A percentile compares a stretch with the other conserved stretches of the same genome.
Evolutionary conservation across 2,888 invertebrate species (phyloP).

Genomic region (Drosophila niveifrons): DNA sequence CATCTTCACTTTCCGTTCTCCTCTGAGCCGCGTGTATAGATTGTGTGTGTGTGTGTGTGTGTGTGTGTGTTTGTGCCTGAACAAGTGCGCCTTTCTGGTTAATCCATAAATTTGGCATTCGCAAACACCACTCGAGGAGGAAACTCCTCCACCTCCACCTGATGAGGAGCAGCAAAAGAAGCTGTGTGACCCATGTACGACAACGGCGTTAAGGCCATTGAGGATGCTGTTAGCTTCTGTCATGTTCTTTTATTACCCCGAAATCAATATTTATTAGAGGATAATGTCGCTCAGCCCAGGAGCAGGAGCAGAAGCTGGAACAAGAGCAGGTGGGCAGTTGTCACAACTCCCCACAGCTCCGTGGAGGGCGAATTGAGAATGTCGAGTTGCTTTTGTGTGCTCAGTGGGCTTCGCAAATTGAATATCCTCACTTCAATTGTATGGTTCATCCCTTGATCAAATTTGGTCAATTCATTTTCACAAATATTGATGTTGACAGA

Average conservation of each 20-base stretch:
- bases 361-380: conserved; percentile 34
- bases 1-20: not conserved
- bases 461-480: conserved; percentile 66
- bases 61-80: not conserved
- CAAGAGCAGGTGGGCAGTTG: conserved; percentile 37
- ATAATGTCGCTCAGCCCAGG: conserved; percentile 53
- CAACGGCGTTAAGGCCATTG: conserved; percentile 53
- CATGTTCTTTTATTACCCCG: conserved; percentile 67
- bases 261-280: conserved; percentile 76
- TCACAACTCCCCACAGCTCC: conserved; percentile 10
- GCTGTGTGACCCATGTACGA: conserved; percentile 48
- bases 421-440: conserved; percentile 52
- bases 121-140: conserved; percentile 7
- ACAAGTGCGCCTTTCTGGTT: conserved; percentile 34
- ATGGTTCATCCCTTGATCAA: conserved; percentile 60
- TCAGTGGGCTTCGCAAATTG: conserved; percentile 51
- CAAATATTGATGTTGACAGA: conserved; percentile 59
- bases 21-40: not conserved
- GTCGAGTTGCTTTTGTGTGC: conserved; percentile 21
- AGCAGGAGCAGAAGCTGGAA: conserved; percentile 31
- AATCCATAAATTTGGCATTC: conserved; percentile 57
- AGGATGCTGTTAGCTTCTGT: conserved; percentile 64
- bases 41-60: not conserved
- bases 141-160: not conserved
- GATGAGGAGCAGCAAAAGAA: not conserved